Conservation (phyloP, 2,113 vertebrate genomes). For the Centropus bengalensis region DNA sequence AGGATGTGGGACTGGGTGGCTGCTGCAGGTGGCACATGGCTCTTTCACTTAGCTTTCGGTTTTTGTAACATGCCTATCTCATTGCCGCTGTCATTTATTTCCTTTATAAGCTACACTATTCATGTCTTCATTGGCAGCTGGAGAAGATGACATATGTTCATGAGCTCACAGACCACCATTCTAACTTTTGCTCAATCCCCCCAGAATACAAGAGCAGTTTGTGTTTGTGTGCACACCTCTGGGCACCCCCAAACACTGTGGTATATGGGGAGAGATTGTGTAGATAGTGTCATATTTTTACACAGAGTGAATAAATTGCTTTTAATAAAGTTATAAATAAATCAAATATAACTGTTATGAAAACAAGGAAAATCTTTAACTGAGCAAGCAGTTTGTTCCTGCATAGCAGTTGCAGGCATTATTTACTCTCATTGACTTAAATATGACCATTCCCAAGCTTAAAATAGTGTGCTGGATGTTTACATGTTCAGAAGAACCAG, state of each 20-base stretch:
- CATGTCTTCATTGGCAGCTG: not conserved
- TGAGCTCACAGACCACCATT: not conserved
- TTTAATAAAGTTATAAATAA: not conserved
- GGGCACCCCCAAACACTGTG: no score
- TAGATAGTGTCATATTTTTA: not conserved
- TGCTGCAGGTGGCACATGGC: not conserved
- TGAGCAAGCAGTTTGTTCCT: not conserved
- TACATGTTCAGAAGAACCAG: not conserved
- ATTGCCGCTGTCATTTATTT: not conserved
- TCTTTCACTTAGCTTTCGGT: not conserved
- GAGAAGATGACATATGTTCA: not conserved
- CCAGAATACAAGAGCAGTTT: not conserved
- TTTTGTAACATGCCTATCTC: not conserved
- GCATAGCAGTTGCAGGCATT: not conserved
- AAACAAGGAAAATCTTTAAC: not conserved
- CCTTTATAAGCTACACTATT: not conserved
- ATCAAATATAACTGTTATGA: not conserved
- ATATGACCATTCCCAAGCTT: constrained; percentile 15
- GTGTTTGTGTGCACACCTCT: not conserved
- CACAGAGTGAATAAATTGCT: not conserved
- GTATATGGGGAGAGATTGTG: rapidly evolving
- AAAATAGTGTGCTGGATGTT: not conserved
- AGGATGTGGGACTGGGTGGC: not conserved
- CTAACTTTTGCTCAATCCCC: not conserved
- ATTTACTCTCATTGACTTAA: not conserved